Base-by-base conservation (phyloP, 1,140 invertebrate genomes). In the Diabrotica undecimpunctata region DNA sequence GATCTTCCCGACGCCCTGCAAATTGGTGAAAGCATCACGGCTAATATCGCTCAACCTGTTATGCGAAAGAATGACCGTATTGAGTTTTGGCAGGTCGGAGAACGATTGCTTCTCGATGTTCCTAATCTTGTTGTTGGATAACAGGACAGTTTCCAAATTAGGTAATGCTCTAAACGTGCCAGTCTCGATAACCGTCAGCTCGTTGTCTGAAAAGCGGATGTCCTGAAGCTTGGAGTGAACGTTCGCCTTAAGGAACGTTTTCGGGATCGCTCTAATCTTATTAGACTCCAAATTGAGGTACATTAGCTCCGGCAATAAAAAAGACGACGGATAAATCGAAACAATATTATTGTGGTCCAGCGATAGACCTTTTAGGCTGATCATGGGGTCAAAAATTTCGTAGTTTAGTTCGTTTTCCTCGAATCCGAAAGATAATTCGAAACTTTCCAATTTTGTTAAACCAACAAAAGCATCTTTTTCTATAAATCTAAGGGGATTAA, bases 251-350 rank as follows among this genome's bases (percentile, higher is more conserved):
- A 94, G 88, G 13, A 92, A 79, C 61, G 84, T 84, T 9, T 81
- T 75, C 0, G 89, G 86, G 67, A 83, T 85, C 72, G 75, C 82
- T 76, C 78, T 80, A 10, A 95, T 79, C 60, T 88, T 84, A 79
- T 96, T 96, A 41, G 90, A 93, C 73, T 94, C 92, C 68, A 96
- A 77, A 80, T 95, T 95, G 13, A 95, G 81, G 76, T 95, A 95
- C 68, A 88, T 87, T 10, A 96, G 75, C 70, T 89, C 86, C 6
- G 85, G 82, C 50, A 87, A 80, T 36, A 88, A 86, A 9, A 87
- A 81, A 2, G 83, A 78, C 0, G 79, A 79, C 25, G 86, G 79
- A n/a, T 87, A 84, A 1, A 94, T 81, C 0, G 82, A 83, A 70
- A 88, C 85, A 66, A 95, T 86, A 74, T 93, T 91, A 72, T 96